phyloP scores from a whole-genome alignment of 2,113 vertebrate species.

The Microtus pennsylvanicus region DNA sequence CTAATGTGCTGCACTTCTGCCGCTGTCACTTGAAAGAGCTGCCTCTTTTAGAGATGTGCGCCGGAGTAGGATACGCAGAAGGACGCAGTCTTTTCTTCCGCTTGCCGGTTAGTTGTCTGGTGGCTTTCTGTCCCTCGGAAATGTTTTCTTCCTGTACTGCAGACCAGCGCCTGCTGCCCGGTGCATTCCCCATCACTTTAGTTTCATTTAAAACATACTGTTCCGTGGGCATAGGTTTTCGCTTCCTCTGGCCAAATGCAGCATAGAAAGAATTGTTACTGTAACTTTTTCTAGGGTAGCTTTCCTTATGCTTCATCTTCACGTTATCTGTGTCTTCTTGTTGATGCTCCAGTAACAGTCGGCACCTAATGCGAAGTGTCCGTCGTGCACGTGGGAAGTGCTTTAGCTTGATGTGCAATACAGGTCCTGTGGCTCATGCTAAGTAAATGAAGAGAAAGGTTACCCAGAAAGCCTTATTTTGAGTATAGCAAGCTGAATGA shows the following conservation, averaged over 20 bases:
- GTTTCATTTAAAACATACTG: background rate
- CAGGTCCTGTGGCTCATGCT: background rate
- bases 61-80: background rate
- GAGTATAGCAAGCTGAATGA: background rate
- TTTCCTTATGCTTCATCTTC: background rate
- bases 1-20: background rate
- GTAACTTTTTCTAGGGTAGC: background rate
- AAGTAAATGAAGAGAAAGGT: background rate
- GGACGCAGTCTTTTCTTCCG: background rate
- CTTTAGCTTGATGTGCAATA: background rate
- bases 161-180: slow-evolving; percentile 4
- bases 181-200: background rate
- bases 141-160: background rate
- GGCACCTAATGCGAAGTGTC: background rate
- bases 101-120: background rate
- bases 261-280: background rate
- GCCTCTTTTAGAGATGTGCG: background rate
- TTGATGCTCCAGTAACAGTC: background rate
- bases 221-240: slow-evolving; percentile 29
- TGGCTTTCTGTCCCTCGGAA: background rate
- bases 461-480: background rate
- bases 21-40: background rate
- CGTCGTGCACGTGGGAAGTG: background rate
- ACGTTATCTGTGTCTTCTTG: background rate
- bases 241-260: background rate